A percentile compares a stretch with the other conserved stretches of the same genome.
phyloP scores from a whole-genome alignment of 2,113 vertebrate species.

The Pseudorectes ferrugineus region DNA sequence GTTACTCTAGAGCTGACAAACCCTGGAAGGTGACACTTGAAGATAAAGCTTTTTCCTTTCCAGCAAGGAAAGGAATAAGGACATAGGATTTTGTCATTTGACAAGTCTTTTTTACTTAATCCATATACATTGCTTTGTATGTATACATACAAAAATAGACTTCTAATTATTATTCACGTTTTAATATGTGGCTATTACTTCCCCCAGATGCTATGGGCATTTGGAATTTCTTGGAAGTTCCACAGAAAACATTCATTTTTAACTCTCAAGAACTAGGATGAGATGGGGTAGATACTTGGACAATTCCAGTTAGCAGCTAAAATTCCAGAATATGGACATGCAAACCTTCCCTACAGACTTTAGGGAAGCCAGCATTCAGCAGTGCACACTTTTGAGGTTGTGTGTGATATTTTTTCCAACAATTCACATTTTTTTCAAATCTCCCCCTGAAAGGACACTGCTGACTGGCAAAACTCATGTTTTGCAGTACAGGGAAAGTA shows the following conservation, averaged over 20 bases:
- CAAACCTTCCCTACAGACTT: not conserved
- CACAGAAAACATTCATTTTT: not conserved
- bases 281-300: not conserved
- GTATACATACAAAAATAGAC: not conserved
- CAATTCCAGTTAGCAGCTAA: not conserved
- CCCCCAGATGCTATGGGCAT: not conserved
- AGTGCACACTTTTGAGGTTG: not conserved
- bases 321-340: not conserved
- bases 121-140: not conserved
- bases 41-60: not conserved
- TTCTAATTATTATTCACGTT: not conserved
- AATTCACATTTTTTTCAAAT: not conserved
- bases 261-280: not conserved
- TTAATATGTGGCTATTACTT: not conserved
- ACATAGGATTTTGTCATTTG: not conserved
- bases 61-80: not conserved
- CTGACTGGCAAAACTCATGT: not conserved
- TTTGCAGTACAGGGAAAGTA: not conserved
- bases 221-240: not conserved
- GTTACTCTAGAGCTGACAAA: not conserved
- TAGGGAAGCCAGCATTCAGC: not conserved
- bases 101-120: not conserved
- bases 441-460: not conserved
- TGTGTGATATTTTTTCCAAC: not conserved
- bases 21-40: not conserved